Base-by-base conservation (phyloP, 2,113 vertebrate genomes). In the Orycteropus afer region DNA sequence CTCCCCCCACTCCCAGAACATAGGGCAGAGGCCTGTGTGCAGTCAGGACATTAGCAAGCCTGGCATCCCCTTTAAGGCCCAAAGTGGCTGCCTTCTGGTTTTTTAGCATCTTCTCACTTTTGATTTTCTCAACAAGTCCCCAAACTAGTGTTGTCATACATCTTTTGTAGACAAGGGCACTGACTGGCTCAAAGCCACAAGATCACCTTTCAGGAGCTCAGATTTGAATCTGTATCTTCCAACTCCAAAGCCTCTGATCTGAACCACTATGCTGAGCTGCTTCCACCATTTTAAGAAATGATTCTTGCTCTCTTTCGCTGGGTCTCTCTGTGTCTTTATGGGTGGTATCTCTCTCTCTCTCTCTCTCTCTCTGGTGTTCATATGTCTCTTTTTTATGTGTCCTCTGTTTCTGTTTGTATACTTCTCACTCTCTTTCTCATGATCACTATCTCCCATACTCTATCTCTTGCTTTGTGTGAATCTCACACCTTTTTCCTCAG, bases 1-100 rank as follows among this genome's bases (percentile, higher is more conserved):
- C n/a, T 79, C 20, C 10, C 3, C 65, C 40, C 63, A 80, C 5
- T 53, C 20, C 53, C 37, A 34, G 69, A 47, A 29, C 27, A 22
- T 34, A 0, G 0, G 0, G 0, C 1, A 0, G 29, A 25, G 42
- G 45, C 63, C 32, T 76, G 1, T 2, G 9, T 1, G 45, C 17
- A 14, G 22, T 32, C 73, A 34, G 53, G 45, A 45, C n/a, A 2
- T 37, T 13, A n/a, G 40, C 45, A 82, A 17, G 23, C 76, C 1
- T 1, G 6, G 42, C 23, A 51, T 78, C 25, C 49, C 69, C 34
- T 9, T 22, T 0, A 0, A 9, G 20, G 23, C 53, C 55, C 4
- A 0, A 18, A 73, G 49, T 7, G n/a, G 27, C 73, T 73, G 8
- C 59, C 53, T 71, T 86, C 45, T 55, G 15, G 13, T 29, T n/a